Conservation (phyloP, 2,113 vertebrate genomes). For the Rhea pennata region DNA sequence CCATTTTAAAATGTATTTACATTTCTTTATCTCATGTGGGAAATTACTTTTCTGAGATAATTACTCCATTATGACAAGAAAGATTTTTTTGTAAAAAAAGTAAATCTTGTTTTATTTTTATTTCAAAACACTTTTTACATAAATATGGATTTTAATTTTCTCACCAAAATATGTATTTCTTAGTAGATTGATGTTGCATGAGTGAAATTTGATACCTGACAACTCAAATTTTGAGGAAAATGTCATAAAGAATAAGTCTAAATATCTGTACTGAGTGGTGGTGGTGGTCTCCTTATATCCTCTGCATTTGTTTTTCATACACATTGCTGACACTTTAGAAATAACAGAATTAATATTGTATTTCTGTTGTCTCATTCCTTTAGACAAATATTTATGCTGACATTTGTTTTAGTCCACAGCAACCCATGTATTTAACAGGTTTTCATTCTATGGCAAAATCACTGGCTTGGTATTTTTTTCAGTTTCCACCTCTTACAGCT, state of each 20-base stretch:
- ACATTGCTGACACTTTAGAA: background rate
- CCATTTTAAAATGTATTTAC: slow-evolving; percentile 79
- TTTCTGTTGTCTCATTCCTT: background rate
- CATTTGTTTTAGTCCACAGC: background rate
- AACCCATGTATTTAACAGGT: background rate
- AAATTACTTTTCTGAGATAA: slow-evolving; percentile 44
- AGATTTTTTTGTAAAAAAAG: background rate
- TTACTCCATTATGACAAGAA: slow-evolving; percentile 15
- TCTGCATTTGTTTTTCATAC: background rate
- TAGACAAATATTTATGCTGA: background rate
- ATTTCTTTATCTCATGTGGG: slow-evolving; percentile 52
- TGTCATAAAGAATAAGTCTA: slow-evolving; percentile 53
- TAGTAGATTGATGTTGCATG: slow-evolving; percentile 63
- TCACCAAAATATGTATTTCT: slow-evolving; percentile 56
- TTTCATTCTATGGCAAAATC: background rate
- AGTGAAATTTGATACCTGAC: slow-evolving; percentile 58
- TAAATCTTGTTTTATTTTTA: slow-evolving; percentile 50
- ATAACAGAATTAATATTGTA: background rate
- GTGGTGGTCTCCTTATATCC: slow-evolving; percentile 16
- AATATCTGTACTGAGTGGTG: background rate
- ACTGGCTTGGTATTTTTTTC: background rate
- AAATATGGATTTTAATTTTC: slow-evolving; percentile 54
- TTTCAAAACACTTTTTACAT: slow-evolving; percentile 57
- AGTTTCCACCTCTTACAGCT: background rate
- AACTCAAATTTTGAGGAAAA: slow-evolving; percentile 59